Evolutionary conservation across 1,140 invertebrate genomes (phyloP).

Genomic region (Whitmania pigra): DNA sequence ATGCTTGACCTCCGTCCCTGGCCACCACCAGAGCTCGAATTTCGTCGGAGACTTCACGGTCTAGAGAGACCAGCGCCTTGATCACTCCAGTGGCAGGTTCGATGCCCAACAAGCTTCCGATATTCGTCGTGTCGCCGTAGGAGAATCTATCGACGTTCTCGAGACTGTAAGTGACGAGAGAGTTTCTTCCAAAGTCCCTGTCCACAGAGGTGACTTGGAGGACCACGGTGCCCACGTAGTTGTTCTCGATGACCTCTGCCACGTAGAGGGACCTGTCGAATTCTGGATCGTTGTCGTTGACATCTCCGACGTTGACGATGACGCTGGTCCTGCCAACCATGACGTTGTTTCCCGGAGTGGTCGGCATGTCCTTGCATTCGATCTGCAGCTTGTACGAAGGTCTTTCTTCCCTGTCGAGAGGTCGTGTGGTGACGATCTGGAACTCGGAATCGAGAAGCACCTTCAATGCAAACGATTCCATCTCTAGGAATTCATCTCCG

Average conservation of each 20-base stretch:
- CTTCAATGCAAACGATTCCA: background rate
- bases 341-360: slow-evolving; percentile 66
- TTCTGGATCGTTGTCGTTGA: slow-evolving; percentile 79
- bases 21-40: slow-evolving; percentile 17
- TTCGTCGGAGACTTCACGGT: slow-evolving; percentile 51
- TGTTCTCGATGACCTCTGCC: slow-evolving; percentile 37
- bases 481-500: slow-evolving; percentile 8
- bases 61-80: slow-evolving; percentile 69
- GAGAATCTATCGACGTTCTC: slow-evolving; percentile 38
- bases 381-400: slow-evolving; percentile 65
- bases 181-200: slow-evolving; percentile 40
- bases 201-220: slow-evolving; percentile 32
- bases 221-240: slow-evolving; percentile 17
- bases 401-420: slow-evolving; percentile 68
- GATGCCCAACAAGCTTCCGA: slow-evolving; percentile 58
- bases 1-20: slow-evolving; percentile 12
- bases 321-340: background rate
- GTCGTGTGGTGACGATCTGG: slow-evolving; percentile 64
- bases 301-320: slow-evolving; percentile 67
- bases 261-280: slow-evolving; percentile 69
- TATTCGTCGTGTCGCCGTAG: slow-evolving; percentile 61
- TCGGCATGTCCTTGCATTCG: slow-evolving; percentile 71
- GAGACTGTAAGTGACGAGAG: slow-evolving; percentile 47
- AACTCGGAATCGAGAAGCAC: slow-evolving; percentile 48
- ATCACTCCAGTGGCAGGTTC: slow-evolving; percentile 75